phyloP scores from a whole-genome alignment of 2,888 invertebrate genomes.

The Paralinhomoeus sp. region DNA sequence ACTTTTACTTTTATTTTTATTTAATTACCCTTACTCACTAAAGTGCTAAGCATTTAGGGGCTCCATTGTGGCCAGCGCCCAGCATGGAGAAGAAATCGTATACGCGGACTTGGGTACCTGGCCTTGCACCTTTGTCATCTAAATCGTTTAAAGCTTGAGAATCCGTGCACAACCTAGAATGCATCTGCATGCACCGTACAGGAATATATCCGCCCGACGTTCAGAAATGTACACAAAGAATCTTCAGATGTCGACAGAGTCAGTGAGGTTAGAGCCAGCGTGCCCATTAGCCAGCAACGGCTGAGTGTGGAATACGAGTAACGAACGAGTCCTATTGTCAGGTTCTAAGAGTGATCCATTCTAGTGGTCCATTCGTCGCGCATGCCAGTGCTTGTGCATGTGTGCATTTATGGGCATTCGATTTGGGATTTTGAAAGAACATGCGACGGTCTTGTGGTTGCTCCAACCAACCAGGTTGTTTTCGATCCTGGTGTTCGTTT shows the following conservation, averaged over 20 bases:
- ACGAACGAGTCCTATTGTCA: too few species aligned
- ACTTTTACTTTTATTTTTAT: background rate
- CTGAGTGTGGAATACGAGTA: constrained; percentile 44
- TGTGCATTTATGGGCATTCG: too few species aligned
- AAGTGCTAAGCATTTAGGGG: constrained; percentile 33
- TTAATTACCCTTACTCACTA: background rate
- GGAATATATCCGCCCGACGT: background rate
- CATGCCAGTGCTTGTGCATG: too few species aligned
- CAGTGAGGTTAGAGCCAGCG: constrained; percentile 53
- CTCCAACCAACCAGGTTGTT: too few species aligned
- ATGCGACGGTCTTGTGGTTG: too few species aligned
- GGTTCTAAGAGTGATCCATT: too few species aligned
- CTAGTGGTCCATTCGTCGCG: too few species aligned
- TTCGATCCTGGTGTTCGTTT: too few species aligned
- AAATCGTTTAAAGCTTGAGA: background rate
- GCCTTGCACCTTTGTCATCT: background rate
- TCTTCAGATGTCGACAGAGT: constrained; percentile 44
- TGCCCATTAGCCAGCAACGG: constrained; percentile 54
- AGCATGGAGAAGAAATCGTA: constrained; percentile 45
- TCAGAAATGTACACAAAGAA: background rate
- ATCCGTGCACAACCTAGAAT: too few species aligned
- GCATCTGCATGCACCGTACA: background rate
- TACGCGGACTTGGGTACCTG: constrained; percentile 49
- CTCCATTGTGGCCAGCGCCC: constrained; percentile 44
- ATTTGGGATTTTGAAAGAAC: too few species aligned